Evolutionary conservation across 1,140 invertebrate genomes (phyloP).

Genomic region (Helicorthomorpha holstii): DNA sequence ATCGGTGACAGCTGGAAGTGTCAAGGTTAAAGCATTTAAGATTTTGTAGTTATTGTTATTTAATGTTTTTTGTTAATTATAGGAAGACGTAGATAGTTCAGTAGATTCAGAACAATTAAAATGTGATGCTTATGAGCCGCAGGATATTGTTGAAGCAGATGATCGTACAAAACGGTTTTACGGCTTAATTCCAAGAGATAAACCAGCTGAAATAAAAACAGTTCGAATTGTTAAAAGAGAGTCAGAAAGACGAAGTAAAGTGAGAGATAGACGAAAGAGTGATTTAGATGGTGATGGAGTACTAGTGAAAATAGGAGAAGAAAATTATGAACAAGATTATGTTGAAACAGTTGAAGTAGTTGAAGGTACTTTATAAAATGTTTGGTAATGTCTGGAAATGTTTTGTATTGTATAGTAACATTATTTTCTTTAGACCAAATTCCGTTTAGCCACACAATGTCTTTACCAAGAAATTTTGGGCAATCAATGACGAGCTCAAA

Average conservation of each 20-base stretch:
- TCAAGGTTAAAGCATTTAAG: not conserved
- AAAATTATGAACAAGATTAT: too few species aligned
- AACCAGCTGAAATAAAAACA: slow-evolving; percentile 65
- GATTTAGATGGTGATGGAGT: slow-evolving; percentile 16
- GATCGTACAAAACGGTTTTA: slow-evolving; percentile 39
- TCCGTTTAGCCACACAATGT: slow-evolving; percentile 22
- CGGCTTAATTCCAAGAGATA: slow-evolving; percentile 52
- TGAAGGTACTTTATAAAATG: too few species aligned
- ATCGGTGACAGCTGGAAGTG: not conserved
- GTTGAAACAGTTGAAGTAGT: too few species aligned
- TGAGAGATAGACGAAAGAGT: slow-evolving; percentile 21
- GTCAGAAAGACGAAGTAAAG: slow-evolving; percentile 61
- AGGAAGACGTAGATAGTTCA: not conserved
- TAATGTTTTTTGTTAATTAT: not conserved
- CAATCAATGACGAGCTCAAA: not conserved
- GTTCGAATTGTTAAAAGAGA: slow-evolving; percentile 84
- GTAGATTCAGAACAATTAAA: not conserved
- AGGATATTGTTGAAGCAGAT: slow-evolving; percentile 36
- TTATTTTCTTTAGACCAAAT: not conserved
- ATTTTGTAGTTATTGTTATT: not conserved
- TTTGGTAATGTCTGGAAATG: not conserved
- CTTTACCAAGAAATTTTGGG: slow-evolving; percentile 24
- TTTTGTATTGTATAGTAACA: not conserved
- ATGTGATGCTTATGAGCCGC: slow-evolving; percentile 14
- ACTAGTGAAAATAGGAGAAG: slow-evolving; percentile 15